Evolutionary conservation across 2,797 vertebrate species (phyloP), one percentile per base, ranked within the genome.

Genomic region (Glossophaga mutica): DNA sequence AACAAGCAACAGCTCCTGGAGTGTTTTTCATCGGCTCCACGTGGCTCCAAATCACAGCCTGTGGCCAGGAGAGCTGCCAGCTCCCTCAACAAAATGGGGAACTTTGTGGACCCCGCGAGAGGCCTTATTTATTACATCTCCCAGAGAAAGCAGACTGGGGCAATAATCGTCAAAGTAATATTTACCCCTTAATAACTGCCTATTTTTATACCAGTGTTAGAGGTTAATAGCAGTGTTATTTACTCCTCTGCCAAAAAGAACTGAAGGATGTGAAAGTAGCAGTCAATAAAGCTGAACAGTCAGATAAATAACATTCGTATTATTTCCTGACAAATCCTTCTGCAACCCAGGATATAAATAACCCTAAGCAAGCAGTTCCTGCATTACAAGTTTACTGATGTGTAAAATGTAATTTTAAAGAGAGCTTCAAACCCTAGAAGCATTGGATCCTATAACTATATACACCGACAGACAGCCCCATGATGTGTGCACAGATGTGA

Each of bases 361-460:
- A 99, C 96, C 97, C 97, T 97, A 98, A 98, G 98, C 98, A 98
- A 98, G 98, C 95, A 97, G 97, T 97, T 98, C 90, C 96, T 98
- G 98, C 98, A 98, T 98, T 98, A 98, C 98, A 98, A 98, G 98
- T 98, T 98, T 98, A 98, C 98, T 98, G 98, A 98, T 98, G 98
- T 98, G 98, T 98, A 98, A 98, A 98, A 99, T 98, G 98, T 97
- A 98, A 98, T 98, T 98, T 98, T 97, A 97, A 98, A 98, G 98
- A 98, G 97, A 98, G 96, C 96, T 97, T 95, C 97, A 96, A 98
- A 97, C 95, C 95, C 97, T 94, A 90, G 96, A 91, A 98, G 59
- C 70, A 0, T 70, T 96, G 95, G 91, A 96, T 0, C 4, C 94
- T 96, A 9, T 96, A 96, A 96, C 92, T 90, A 37, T 85, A 42